phyloP scores from a whole-genome alignment of 2,797 vertebrate genomes.

The Chaenodraco wilsoni region DNA sequence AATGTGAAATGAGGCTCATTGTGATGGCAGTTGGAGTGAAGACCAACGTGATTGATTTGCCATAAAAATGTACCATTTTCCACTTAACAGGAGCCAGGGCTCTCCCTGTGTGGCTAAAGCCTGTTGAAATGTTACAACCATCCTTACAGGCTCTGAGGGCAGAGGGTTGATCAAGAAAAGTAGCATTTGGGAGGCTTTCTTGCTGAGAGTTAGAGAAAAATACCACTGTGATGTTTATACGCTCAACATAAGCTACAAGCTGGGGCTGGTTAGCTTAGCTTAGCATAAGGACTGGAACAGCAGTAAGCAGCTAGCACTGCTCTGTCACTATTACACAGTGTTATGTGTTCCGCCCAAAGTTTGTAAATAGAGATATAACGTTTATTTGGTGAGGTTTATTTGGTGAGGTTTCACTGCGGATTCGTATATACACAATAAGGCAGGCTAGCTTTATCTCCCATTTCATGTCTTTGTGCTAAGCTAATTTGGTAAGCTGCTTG shows the following conservation, averaged over 20 bases:
- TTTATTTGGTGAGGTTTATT: not conserved
- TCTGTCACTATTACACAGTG: not conserved
- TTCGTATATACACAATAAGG: not conserved
- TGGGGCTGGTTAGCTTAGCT: not conserved
- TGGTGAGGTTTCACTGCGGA: not conserved
- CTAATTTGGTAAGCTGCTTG: not conserved
- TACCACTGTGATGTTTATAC: not conserved
- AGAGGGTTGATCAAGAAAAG: slow-evolving; percentile 15
- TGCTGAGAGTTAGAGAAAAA: not conserved
- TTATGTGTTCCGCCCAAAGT: not conserved
- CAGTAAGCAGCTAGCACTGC: not conserved
- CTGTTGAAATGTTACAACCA: slow-evolving; percentile 37
- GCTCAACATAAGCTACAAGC: not conserved
- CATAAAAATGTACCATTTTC: slow-evolving; percentile 76
- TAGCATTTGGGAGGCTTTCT: slow-evolving; percentile 6
- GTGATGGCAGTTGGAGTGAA: slow-evolving; percentile 70
- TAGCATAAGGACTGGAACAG: slow-evolving; percentile 1
- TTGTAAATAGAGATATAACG: too few species aligned
- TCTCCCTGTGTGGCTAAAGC: slow-evolving; percentile 55
- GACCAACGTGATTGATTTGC: slow-evolving; percentile 79
- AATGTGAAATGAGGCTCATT: slow-evolving; percentile 78
- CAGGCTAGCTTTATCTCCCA: not conserved
- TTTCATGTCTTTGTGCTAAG: slow-evolving; percentile 10
- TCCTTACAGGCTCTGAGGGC: slow-evolving; percentile 27
- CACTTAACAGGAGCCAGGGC: slow-evolving; percentile 73